Conservation (phyloP, 2,113 vertebrate genomes). For the Hemichromis elongatus region DNA sequence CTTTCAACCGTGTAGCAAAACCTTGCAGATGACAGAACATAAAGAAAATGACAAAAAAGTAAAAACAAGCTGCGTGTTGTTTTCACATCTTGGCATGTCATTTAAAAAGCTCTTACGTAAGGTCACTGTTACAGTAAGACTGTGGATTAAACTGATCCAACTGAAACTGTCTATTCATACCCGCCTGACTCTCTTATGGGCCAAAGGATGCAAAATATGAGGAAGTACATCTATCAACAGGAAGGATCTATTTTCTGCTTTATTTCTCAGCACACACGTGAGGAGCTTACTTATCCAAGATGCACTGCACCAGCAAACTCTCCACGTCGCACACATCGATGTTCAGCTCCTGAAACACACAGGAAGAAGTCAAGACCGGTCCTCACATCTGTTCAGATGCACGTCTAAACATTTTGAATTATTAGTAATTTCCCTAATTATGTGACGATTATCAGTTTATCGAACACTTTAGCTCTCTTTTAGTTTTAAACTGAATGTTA, state of each 20-base stretch:
- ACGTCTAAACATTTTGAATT: neutral
- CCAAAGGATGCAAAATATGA: conserved; percentile 32
- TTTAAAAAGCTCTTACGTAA: neutral
- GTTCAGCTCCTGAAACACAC: conserved; percentile 88
- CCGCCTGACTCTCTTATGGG: neutral
- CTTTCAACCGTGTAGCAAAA: neutral
- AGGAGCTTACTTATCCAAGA: conserved; percentile 95
- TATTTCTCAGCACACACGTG: neutral
- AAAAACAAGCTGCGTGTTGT: neutral
- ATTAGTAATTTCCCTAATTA: neutral
- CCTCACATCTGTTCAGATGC: neutral
- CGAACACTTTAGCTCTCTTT: neutral
- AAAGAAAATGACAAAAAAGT: neutral
- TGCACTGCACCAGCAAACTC: conserved; percentile 99
- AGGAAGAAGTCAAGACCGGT: neutral
- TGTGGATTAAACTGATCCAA: neutral
- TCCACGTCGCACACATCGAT: conserved; percentile 99
- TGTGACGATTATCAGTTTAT: neutral
- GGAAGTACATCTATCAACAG: conserved; percentile 18
- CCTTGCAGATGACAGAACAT: neutral
- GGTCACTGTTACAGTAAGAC: neutral
- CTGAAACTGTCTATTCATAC: neutral
- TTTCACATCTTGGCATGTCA: neutral
- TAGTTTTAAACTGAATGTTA: neutral
- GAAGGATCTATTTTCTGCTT: neutral